A percentile compares a stretch with the other conserved stretches of the same genome.
Evolutionary conservation across 2,113 vertebrate species (phyloP).

Genomic region (Salvelinus fontinalis): DNA sequence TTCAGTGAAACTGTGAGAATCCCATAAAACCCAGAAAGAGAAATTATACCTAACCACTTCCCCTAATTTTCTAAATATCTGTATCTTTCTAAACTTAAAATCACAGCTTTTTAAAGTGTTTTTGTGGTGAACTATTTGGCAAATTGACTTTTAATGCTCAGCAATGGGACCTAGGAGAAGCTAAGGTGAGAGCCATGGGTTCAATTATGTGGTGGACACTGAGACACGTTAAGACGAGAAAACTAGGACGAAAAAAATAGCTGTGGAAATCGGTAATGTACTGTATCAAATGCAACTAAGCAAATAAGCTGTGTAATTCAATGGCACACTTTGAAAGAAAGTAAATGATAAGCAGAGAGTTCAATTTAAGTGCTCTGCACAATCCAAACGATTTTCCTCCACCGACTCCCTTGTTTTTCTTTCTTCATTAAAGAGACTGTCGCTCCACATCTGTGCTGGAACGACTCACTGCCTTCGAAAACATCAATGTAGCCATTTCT

Average conservation of each 20-base stretch:
- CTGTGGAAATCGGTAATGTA: conserved; percentile 31
- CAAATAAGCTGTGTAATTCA: conserved; percentile 36
- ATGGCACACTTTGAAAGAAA: conserved; percentile 27
- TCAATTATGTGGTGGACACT: neutral
- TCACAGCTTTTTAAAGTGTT: conserved; percentile 2
- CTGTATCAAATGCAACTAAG: conserved; percentile 28
- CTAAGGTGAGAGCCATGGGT: neutral
- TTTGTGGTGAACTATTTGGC: neutral
- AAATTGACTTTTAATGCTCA: neutral
- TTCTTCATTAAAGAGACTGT: conserved; percentile 42
- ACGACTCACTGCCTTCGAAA: conserved; percentile 29
- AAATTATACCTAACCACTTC: too few relatives aligned
- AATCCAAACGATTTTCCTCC: conserved; percentile 27
- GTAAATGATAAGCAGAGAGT: conserved; percentile 14
- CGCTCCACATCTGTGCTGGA: conserved; percentile 43
- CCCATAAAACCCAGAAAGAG: too few relatives aligned
- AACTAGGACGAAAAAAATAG: neutral
- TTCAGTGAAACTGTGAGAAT: too few relatives aligned
- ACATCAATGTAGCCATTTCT: conserved; percentile 56
- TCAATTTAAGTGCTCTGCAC: conserved; percentile 29
- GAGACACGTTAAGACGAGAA: neutral
- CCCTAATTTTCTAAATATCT: too few relatives aligned
- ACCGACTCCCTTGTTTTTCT: conserved; percentile 22
- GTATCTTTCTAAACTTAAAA: neutral
- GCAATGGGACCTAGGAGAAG: neutral